Conservation (phyloP, 92 coral and sea anemone genomes). For the Phenganax stokvisi region DNA sequence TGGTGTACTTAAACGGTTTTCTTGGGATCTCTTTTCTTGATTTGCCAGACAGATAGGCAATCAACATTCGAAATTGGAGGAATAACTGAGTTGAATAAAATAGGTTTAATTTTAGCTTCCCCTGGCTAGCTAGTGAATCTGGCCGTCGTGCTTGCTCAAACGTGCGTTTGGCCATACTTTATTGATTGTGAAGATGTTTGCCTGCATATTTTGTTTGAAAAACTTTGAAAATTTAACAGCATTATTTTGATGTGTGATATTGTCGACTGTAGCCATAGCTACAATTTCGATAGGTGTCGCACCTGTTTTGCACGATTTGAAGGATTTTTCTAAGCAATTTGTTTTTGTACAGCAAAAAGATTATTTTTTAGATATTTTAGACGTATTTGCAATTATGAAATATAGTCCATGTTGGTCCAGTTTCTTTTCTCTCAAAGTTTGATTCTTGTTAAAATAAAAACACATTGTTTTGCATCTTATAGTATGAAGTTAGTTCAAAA, state of each 20-base stretch:
- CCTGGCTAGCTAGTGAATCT: neutral
- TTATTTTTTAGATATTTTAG: neutral
- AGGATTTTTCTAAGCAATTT: neutral
- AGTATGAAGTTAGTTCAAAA: no score
- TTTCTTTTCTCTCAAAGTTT: no score
- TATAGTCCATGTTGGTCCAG: no score
- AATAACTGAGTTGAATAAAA: neutral
- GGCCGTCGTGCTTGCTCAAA: neutral
- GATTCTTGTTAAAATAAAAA: no score
- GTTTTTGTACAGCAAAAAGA: neutral
- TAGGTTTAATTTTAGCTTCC: neutral
- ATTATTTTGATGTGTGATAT: constrained; percentile 5
- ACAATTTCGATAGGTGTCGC: neutral
- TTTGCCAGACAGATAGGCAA: constrained; percentile 5
- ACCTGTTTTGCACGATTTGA: neutral
- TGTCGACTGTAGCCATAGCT: neutral
- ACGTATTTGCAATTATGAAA: no score
- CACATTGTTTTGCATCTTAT: no score
- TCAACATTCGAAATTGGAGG: constrained; percentile 22
- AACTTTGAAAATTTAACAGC: neutral
- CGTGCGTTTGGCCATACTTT: constrained; percentile 28
- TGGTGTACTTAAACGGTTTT: constrained; percentile 14
- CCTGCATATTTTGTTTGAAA: neutral
- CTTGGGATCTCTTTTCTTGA: neutral
- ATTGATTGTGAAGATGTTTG: neutral